Conservation (phyloP, 2,888 invertebrate species). For the Criorhina ranunculi region DNA sequence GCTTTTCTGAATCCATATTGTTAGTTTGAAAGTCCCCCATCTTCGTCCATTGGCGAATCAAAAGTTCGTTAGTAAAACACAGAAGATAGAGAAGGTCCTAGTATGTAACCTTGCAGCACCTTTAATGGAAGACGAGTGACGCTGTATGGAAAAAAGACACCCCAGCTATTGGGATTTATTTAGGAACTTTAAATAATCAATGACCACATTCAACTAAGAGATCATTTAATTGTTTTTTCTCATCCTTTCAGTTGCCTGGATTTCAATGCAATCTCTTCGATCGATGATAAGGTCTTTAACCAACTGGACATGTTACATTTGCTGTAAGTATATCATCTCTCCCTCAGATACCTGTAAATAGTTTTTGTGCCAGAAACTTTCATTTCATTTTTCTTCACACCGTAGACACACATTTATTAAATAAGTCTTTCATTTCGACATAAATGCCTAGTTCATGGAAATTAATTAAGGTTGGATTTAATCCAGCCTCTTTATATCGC, state of each 20-base stretch:
- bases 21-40: too few relatives aligned
- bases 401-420: background rate
- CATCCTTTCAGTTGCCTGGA: constrained; percentile 83
- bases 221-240: background rate
- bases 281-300: constrained; percentile 84
- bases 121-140: too few relatives aligned
- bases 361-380: constrained; percentile 25
- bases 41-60: too few relatives aligned
- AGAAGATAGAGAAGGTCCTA: too few relatives aligned
- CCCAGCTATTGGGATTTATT: too few relatives aligned
- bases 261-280: constrained; percentile 84
- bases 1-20: too few relatives aligned
- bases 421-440: background rate
- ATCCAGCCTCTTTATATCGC: constrained; percentile 4
- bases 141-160: too few relatives aligned
- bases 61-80: too few relatives aligned
- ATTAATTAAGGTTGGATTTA: constrained; percentile 41
- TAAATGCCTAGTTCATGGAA: constrained; percentile 8
- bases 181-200: too few relatives aligned
- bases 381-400: background rate
- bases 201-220: too few relatives aligned
- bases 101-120: too few relatives aligned
- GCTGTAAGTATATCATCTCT: constrained; percentile 84
- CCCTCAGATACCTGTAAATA: background rate
- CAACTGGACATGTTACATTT: constrained; percentile 84